Conservation (phyloP, 2,888 invertebrate genomes). For the Coleophora flavipennella region DNA sequence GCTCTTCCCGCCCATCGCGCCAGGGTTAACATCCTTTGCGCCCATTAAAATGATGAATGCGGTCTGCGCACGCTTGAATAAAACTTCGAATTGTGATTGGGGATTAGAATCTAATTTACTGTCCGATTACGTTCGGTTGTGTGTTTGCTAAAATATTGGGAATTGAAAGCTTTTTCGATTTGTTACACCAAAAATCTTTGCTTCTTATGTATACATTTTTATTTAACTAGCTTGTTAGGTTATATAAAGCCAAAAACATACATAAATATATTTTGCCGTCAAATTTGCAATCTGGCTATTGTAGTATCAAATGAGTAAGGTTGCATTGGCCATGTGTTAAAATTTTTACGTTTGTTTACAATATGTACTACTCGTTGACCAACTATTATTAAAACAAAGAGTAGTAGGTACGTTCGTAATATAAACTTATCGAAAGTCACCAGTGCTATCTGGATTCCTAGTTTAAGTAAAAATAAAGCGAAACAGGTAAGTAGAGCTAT, state of each 20-base stretch:
- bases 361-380: conserved; percentile 31
- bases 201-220: too few relatives aligned
- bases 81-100: too few relatives aligned
- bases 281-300: too few relatives aligned
- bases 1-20: conserved; percentile 33
- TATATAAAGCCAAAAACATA: too few relatives aligned
- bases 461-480: conserved; percentile 17
- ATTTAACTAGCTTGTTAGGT: too few relatives aligned
- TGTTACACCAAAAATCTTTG: too few relatives aligned
- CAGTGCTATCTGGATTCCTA: conserved; percentile 5
- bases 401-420: conserved; percentile 11
- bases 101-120: too few relatives aligned
- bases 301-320: conserved; percentile 31
- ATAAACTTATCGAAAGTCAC: conserved; percentile 7
- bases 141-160: too few relatives aligned
- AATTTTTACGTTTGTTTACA: conserved; percentile 25
- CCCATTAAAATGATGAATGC: conserved; percentile 13
- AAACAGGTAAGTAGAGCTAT: conserved; percentile 28
- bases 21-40: conserved; percentile 47
- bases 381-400: conserved; percentile 23
- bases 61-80: conserved; percentile 16
- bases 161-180: too few relatives aligned
- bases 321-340: conserved; percentile 31
- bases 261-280: too few relatives aligned
- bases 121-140: too few relatives aligned